phyloP scores from a whole-genome alignment of 2,888 invertebrate species.

The Rhaphigaster nebulosa region DNA sequence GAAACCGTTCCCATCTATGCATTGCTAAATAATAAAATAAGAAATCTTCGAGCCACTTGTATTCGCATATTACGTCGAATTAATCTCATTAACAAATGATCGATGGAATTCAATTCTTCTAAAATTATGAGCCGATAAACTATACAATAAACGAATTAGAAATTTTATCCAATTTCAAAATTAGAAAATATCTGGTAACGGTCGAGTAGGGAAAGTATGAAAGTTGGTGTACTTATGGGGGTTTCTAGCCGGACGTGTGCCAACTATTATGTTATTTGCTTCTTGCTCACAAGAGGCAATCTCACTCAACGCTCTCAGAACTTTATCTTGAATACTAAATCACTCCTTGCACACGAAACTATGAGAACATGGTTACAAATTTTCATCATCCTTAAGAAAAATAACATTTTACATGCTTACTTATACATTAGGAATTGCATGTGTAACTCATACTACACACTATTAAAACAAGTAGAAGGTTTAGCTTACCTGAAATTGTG shows the following conservation, averaged over 20 bases:
- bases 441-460: too few species aligned
- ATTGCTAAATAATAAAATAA: too few species aligned
- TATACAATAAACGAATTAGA: too few species aligned
- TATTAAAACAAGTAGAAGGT: too few species aligned
- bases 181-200: neutral
- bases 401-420: neutral
- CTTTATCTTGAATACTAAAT: neutral
- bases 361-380: neutral
- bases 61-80: too few species aligned
- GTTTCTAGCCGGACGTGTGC: conserved; percentile 40
- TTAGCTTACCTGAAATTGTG: conserved; percentile 16
- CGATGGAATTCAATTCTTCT: neutral
- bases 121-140: neutral
- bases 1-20: too few species aligned
- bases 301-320: neutral
- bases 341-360: neutral
- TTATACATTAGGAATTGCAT: neutral
- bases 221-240: neutral
- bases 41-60: too few species aligned
- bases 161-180: neutral
- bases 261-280: neutral
- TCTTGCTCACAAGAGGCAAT: neutral
- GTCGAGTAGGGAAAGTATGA: neutral
- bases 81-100: too few species aligned
- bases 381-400: neutral